Evolutionary conservation across 2,113 vertebrate species (phyloP), one percentile per base, ranked within the genome.

Genomic region (Microtus pennsylvanicus): DNA sequence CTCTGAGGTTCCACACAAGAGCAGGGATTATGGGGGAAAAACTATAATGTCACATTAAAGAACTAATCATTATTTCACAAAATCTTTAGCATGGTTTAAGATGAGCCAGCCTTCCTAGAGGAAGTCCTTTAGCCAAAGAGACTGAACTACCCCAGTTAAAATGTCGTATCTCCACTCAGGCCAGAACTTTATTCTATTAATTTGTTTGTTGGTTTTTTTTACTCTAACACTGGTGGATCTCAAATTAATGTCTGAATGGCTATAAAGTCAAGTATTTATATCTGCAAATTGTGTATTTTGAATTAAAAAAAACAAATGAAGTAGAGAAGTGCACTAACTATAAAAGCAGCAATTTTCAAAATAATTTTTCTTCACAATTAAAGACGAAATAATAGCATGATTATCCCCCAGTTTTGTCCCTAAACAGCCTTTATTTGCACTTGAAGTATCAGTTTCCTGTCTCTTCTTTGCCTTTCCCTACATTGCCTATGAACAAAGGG

Each of bases 331-430:
- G 24, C 0, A 16, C 50, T 24, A 7, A 80, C 70, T 83, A 24
- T 63, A 87, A 35, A 86, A 58, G 47, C 7, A 65, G 14, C 26
- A 85, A 88, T 76, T 88, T 96, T 94, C 42, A 90, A 80, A 80
- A 87, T 42, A 35, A 77, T 16, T 63, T 88, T 93, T 90, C 26
- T 45, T 85, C 12, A 90, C 1, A 2, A 61, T 47, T 55, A 80
- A 7, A 63, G 17, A 24, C 52, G 7, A 21, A 7, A 83, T 24
- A 63, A 3, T 47, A 5, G n/a, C 77, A 74, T 70, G 14, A 78
- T 19, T 52, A 50, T 50, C 38, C 17, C 3, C 67, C 22, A 21
- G 9, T 70, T 88, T 80, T 90, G 17, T 78, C 13, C 78, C n/a
- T 86, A 81, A 87, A 58, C 30, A 65, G 82, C 0, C 5, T 45